Conservation (phyloP, 2,797 vertebrate species). For the Parotocinclus haroldoi region DNA sequence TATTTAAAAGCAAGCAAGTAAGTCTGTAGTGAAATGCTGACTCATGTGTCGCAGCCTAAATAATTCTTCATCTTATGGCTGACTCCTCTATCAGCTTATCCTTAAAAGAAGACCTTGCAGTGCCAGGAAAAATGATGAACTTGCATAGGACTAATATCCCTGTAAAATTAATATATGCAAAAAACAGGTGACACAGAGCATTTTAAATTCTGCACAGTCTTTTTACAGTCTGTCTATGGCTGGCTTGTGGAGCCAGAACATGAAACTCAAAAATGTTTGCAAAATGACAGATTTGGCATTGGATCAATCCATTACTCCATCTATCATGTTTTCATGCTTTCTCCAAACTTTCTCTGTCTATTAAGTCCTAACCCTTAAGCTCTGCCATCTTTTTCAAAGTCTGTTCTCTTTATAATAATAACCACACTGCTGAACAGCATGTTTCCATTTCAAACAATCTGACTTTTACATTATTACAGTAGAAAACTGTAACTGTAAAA, state of each 20-base stretch:
- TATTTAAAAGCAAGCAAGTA: conserved; percentile 25
- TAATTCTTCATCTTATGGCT: conserved; percentile 10
- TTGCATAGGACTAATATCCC: conserved; percentile 12
- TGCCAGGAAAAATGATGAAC: background rate
- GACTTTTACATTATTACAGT: background rate
- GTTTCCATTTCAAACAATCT: background rate
- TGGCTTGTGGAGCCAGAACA: too few species aligned
- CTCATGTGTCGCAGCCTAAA: conserved; percentile 14
- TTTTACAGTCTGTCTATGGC: background rate
- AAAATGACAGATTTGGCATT: too few species aligned
- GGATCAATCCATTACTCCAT: background rate
- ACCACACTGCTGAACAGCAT: too few species aligned
- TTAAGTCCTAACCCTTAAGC: background rate
- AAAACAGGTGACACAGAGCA: background rate
- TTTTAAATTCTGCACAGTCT: conserved; percentile 2
- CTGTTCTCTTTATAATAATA: background rate
- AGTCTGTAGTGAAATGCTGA: conserved; percentile 8
- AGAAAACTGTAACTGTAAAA: too few species aligned
- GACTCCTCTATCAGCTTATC: conserved; percentile 13
- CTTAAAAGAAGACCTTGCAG: conserved; percentile 2
- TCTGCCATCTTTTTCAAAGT: background rate
- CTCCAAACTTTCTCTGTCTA: background rate
- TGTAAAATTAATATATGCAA: conserved; percentile 9
- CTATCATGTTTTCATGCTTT: background rate
- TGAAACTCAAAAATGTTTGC: too few species aligned